phyloP scores from a whole-genome alignment of 2,888 invertebrate species.

The Hemistola chrysoprasaria region DNA sequence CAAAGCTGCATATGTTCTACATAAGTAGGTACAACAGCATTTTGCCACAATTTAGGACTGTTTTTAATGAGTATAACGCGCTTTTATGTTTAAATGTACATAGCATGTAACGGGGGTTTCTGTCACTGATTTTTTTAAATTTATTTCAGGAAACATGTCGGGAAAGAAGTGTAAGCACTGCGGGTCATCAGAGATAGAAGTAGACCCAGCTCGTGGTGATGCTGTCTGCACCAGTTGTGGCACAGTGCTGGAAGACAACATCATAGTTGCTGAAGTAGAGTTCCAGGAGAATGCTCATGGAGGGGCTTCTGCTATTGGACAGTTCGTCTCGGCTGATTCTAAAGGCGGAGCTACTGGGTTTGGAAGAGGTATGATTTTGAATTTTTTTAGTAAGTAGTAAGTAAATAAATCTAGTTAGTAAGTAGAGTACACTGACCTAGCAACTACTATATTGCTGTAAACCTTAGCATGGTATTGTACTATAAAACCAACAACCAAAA shows the following conservation, averaged over 20 bases:
- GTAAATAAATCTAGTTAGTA: too few species aligned
- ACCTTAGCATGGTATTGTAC: too few species aligned
- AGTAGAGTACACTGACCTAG: too few species aligned
- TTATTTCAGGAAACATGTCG: constrained; percentile 49
- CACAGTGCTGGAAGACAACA: constrained; percentile 96
- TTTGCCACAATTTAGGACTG: too few species aligned
- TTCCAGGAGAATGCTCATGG: constrained; percentile 97
- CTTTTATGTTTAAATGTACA: too few species aligned
- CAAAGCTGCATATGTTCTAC: too few species aligned
- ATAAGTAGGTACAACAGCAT: too few species aligned
- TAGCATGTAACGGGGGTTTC: too few species aligned
- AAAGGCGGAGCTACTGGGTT: constrained; percentile 92
- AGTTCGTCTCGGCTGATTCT: constrained; percentile 95
- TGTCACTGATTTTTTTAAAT: too few species aligned
- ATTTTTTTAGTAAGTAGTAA: not conserved
- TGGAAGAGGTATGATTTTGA: constrained; percentile 82
- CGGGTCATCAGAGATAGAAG: constrained; percentile 95
- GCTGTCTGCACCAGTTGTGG: constrained; percentile 98
- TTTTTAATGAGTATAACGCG: too few species aligned
- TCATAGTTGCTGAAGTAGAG: constrained; percentile 97
- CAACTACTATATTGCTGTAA: too few species aligned
- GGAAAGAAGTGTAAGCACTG: constrained; percentile 93
- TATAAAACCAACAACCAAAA: too few species aligned
- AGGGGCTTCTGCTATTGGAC: constrained; percentile 93
- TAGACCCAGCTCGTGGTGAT: constrained; percentile 96